Evolutionary conservation across 1,140 invertebrate species (phyloP).

Genomic region (Papilio polytes): DNA sequence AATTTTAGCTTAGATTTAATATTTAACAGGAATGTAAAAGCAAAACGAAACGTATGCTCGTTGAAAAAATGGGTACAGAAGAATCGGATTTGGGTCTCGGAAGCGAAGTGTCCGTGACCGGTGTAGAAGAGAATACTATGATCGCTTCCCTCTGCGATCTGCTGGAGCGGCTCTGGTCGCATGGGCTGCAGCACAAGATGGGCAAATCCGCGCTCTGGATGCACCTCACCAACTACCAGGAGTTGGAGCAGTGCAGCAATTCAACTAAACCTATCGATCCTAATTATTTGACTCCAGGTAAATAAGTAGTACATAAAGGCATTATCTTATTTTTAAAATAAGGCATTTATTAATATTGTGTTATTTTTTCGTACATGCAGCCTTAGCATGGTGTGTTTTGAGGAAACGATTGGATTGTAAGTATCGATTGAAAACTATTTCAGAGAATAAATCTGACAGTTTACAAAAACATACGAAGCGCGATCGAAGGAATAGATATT

Average conservation of each 20-base stretch:
- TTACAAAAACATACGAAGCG: background rate
- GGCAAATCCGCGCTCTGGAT: conserved; percentile 98
- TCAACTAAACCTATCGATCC: conserved; percentile 90
- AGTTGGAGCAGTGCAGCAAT: conserved; percentile 92
- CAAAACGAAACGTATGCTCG: conserved; percentile 98
- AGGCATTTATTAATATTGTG: conserved; percentile 32
- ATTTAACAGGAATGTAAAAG: conserved; percentile 91
- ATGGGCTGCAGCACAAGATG: conserved; percentile 97
- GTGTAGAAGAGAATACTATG: conserved; percentile 98
- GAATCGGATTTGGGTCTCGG: conserved; percentile 87
- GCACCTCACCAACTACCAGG: conserved; percentile 95
- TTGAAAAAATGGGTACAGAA: conserved; percentile 99
- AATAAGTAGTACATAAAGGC: conserved; percentile 46
- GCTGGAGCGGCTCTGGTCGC: conserved; percentile 98
- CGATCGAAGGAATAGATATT: background rate
- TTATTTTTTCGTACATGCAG: conserved; percentile 85
- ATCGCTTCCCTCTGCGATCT: conserved; percentile 99
- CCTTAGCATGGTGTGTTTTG: conserved; percentile 95
- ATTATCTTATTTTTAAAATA: too few species aligned
- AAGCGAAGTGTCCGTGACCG: conserved; percentile 85
- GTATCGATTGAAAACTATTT: conserved; percentile 70
- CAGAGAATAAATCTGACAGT: background rate
- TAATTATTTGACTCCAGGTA: conserved; percentile 93
- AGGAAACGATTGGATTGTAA: conserved; percentile 95
- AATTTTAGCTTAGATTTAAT: conserved; percentile 33